Percentiles rank a stretch among this genome's conserved stretches.
Conservation (phyloP, 35 echinoderm and acorn worm genomes). For the Apostichopus japonicus region DNA sequence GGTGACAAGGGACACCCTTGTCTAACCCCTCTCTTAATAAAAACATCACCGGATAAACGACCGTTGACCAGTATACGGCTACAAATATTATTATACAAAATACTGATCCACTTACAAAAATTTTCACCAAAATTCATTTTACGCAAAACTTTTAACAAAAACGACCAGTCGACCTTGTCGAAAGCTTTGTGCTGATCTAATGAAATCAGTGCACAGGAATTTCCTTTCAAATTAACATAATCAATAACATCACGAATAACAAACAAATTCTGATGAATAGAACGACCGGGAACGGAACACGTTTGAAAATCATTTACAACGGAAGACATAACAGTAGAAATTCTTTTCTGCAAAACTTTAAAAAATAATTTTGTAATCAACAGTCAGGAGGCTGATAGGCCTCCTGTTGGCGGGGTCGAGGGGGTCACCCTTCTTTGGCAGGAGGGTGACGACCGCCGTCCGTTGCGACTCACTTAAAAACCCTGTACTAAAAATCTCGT, state of each 20-base stretch:
- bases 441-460: not conserved
- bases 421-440: not conserved
- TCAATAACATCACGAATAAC: constrained; percentile 29
- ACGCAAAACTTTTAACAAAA: not conserved
- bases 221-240: not conserved
- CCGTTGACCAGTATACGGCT: constrained; percentile 41
- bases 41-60: constrained; percentile 10
- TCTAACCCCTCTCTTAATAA: constrained; percentile 21
- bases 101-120: constrained; percentile 4
- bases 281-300: constrained; percentile 16
- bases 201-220: constrained; percentile 32
- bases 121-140: not conserved
- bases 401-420: not conserved
- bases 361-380: constrained; percentile 13
- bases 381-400: constrained; percentile 27
- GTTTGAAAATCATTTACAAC: constrained; percentile 44
- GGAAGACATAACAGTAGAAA: not conserved
- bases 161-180: constrained; percentile 37
- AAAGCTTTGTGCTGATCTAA: constrained; percentile 61
- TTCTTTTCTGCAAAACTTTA: constrained; percentile 17
- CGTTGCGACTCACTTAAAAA: not conserved
- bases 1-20: not conserved
- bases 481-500: not conserved
- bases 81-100: constrained; percentile 26
- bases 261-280: constrained; percentile 25